Percentiles rank a stretch among this genome's conserved stretches.
Evolutionary conservation across 2,888 invertebrate species (phyloP).

Genomic region (Luffia ferchaultella): DNA sequence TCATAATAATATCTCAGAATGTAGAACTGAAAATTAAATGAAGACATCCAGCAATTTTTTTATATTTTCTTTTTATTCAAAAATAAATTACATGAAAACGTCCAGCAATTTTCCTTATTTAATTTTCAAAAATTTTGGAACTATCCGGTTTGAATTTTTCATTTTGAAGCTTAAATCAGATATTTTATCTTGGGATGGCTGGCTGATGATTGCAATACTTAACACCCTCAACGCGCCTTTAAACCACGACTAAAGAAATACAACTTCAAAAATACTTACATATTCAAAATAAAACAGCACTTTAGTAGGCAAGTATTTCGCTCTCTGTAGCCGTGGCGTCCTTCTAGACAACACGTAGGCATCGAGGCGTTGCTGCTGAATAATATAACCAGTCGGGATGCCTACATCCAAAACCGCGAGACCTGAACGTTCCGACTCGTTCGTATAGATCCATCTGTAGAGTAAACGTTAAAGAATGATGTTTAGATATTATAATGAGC

Average conservation of each 20-base stretch:
- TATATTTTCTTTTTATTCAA: too few species aligned
- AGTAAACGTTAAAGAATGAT: background rate
- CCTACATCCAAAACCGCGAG: conserved; percentile 88
- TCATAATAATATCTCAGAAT: too few species aligned
- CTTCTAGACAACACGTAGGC: conserved; percentile 81
- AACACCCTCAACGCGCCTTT: too few species aligned
- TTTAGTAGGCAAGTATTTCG: conserved; percentile 82
- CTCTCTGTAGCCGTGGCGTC: conserved; percentile 84
- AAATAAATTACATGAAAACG: too few species aligned
- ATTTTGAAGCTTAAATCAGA: too few species aligned
- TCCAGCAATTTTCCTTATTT: too few species aligned
- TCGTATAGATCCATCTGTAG: conserved; percentile 77
- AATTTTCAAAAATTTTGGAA: too few species aligned
- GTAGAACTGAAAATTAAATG: too few species aligned
- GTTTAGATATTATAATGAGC: background rate
- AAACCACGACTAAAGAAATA: background rate
- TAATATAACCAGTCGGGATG: conserved; percentile 90
- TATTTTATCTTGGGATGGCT: too few species aligned
- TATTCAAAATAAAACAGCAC: conserved; percentile 93
- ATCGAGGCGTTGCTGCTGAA: conserved; percentile 90
- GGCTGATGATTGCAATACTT: too few species aligned
- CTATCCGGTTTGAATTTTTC: too few species aligned
- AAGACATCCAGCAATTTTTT: too few species aligned
- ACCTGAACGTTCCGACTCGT: conserved; percentile 85
- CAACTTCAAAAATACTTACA: conserved; percentile 67